Evolutionary conservation across 1,140 invertebrate genomes (phyloP), one percentile per base, ranked within the genome.

Genomic region (Drosophila watanabei): DNA sequence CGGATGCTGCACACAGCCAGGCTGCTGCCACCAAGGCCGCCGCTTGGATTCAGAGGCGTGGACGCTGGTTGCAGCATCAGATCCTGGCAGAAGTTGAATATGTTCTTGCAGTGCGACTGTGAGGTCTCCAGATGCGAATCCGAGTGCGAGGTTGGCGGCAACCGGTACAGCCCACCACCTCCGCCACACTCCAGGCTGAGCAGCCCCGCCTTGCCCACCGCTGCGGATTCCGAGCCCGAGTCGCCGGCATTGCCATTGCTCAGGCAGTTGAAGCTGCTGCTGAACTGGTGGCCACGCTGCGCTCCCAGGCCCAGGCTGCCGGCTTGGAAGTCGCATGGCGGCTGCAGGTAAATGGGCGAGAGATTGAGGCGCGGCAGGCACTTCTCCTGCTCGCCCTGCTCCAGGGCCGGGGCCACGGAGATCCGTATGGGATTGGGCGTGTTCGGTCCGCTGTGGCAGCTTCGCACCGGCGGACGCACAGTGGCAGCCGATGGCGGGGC

Each of bases 31-130:
- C 54, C 78, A 35, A 6, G 35, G 49, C 18, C 10, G 41, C 54
- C 54, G 5, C 35, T 35, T 9, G 56, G 59, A 57, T 57, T 28
- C 69, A 51, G 30, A 9, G 65, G 64, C 20, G 39, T 64, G 13
- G 69, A 65, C 14, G 79, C 51, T 5, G 89, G 85, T 39, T 89
- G 87, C 43, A 89, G 39, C 66, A 89, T 73, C 4, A 91, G 33
- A 37, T 93, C 92, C 66, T 91, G 88, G 32, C 84, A 88, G 63
- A 93, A 93, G 60, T 92, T 92, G 43, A 93, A 93, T 39, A 93
- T 92, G 59, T 92, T 93, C 61, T 81, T 91, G 65, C 77, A 91
- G 6, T 88, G 79, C 28, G 75, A 58, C 51, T 79, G 75, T 24
- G 81, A 64, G 5, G 76, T 68, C 37, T 93, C 86, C 48, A 92